A percentile compares a stretch with the other conserved stretches of the same genome.
Evolutionary conservation across 1,140 invertebrate genomes (phyloP).

Genomic region (Aphelenchoides avenae): DNA sequence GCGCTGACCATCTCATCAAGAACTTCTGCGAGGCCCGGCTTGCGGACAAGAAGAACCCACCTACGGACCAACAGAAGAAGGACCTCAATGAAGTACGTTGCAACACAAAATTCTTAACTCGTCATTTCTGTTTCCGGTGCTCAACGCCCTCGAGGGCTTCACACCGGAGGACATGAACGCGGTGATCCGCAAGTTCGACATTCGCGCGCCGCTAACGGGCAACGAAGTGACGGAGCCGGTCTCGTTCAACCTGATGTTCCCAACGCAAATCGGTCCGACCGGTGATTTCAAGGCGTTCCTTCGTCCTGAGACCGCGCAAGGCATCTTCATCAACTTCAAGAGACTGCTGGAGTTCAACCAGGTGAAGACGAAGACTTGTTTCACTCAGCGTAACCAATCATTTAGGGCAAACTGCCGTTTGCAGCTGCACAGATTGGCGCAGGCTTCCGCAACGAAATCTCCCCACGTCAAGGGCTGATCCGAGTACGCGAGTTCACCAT

Average conservation of each 20-base stretch:
- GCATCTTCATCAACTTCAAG: conserved; percentile 99
- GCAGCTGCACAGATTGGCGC: conserved; percentile 96
- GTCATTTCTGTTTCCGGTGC: too few relatives aligned
- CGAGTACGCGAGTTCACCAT: conserved; percentile 88
- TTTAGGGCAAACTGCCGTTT: conserved; percentile 84
- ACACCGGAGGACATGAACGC: conserved; percentile 80
- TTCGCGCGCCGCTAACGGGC: conserved; percentile 87
- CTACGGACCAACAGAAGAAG: conserved; percentile 67
- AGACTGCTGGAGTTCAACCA: conserved; percentile 89
- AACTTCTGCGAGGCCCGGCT: conserved; percentile 66
- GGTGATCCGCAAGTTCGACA: conserved; percentile 77
- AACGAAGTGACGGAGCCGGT: conserved; percentile 90
- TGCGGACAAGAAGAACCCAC: conserved; percentile 76
- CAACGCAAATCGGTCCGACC: conserved; percentile 82
- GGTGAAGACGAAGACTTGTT: conserved; percentile 25
- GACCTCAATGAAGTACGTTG: conserved; percentile 56
- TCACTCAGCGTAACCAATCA: too few relatives aligned
- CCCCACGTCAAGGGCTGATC: conserved; percentile 89
- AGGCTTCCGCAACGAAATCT: conserved; percentile 98
- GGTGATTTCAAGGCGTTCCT: conserved; percentile 66
- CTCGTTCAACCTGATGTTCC: conserved; percentile 98
- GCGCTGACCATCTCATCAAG: conserved; percentile 97
- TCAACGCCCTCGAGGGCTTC: conserved; percentile 72
- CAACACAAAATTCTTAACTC: conserved; percentile 2
- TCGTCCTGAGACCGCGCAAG: conserved; percentile 95